Evolutionary conservation across 2,797 vertebrate genomes (phyloP).

Genomic region (Periparus ater): DNA sequence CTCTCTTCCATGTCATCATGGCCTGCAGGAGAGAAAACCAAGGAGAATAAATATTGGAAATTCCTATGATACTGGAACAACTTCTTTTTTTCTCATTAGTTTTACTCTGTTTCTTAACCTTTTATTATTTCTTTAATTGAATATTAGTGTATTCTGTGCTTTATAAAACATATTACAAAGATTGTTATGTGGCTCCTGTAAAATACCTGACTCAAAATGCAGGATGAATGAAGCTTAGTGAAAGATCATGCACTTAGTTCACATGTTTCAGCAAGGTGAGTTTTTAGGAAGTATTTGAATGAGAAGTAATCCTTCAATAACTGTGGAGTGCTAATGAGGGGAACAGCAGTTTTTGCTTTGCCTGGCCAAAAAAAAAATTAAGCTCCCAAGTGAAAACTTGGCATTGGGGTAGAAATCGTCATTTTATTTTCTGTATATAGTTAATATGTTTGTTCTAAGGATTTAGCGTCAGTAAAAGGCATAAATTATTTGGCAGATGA

Average conservation of each 20-base stretch:
- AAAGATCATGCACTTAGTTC: background rate
- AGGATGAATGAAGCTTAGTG: background rate
- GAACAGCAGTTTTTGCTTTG: background rate
- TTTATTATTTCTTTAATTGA: background rate
- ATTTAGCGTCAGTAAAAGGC: background rate
- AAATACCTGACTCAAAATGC: background rate
- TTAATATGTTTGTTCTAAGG: constrained; percentile 33
- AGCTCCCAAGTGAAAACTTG: background rate
- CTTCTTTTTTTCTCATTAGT: background rate
- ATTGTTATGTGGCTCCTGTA: background rate
- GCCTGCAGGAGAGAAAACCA: background rate
- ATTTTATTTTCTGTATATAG: constrained; percentile 8
- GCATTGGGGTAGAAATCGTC: background rate
- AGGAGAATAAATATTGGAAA: background rate
- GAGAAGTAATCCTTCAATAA: background rate
- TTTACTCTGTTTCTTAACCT: background rate
- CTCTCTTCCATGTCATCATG: background rate
- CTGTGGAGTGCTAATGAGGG: background rate
- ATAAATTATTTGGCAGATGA: background rate
- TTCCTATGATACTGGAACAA: background rate
- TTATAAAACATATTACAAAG: background rate
- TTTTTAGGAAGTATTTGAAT: background rate
- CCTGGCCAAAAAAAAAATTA: background rate
- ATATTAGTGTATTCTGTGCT: background rate
- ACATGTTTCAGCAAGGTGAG: background rate